A percentile compares a stretch with the other conserved stretches of the same genome.
Evolutionary conservation across 2,888 invertebrate genomes (phyloP).

Genomic region (Plebejus argus): DNA sequence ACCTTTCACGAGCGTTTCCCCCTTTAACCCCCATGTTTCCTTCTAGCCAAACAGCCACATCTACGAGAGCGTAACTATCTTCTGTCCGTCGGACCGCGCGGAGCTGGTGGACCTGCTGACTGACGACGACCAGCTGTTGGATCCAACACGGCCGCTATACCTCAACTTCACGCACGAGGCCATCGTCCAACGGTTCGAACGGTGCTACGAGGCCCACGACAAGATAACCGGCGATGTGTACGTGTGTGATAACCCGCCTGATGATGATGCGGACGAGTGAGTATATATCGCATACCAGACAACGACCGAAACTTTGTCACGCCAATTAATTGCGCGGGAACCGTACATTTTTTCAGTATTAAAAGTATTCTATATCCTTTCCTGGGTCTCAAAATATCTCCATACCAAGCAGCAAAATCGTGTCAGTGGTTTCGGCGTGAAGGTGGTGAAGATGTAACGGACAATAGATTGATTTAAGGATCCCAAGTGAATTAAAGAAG

Average conservation of each 20-base stretch:
- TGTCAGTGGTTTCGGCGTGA: no score
- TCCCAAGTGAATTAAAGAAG: no score
- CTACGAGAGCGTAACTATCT: constrained; percentile 92
- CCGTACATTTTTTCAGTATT: no score
- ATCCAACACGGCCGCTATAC: constrained; percentile 90
- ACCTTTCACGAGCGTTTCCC: no score
- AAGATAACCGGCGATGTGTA: constrained; percentile 91
- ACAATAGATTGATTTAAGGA: no score
- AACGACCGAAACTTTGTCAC: no score
- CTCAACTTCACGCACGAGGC: constrained; percentile 92
- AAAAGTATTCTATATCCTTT: no score
- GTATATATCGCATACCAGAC: constrained; percentile 40
- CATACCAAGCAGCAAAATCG: no score
- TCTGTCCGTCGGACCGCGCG: constrained; percentile 89
- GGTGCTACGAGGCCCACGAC: constrained; percentile 85
- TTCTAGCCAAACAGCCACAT: constrained; percentile 87
- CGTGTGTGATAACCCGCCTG: constrained; percentile 84
- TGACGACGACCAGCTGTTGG: constrained; percentile 88
- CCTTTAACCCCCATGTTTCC: neutral
- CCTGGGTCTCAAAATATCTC: no score
- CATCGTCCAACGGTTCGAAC: constrained; percentile 88
- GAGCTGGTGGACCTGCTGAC: constrained; percentile 87
- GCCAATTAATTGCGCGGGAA: no score
- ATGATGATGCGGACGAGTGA: constrained; percentile 82
- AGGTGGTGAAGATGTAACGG: no score